Evolutionary conservation across 1,140 invertebrate genomes (phyloP), one percentile per base, ranked within the genome.

Genomic region (Sinonovacula constricta): DNA sequence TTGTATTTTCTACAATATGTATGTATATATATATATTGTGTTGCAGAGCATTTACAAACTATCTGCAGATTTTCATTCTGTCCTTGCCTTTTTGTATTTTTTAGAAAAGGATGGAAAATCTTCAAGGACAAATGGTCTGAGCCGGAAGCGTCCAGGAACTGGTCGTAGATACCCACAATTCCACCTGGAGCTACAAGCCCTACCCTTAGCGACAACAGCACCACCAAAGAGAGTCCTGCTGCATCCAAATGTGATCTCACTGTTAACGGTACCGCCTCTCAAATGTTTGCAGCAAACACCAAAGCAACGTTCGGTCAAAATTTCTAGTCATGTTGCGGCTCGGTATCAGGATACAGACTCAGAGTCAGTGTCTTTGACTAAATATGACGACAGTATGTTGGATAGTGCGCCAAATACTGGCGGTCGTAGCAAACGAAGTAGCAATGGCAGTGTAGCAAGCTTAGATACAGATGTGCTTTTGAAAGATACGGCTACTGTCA

Each of bases 401-500:
- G 71, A 75, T 14, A 69, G 33, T 69, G 36, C 54, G 7, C 12
- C 30, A n/a, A 62, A 68, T 26, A 49, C 60, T 15, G 66, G 70
- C 26, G 67, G 54, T 60, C 39, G 63, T 31, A 51, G 70, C 30
- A 60, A 74, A 24, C n/a, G 33, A 14, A 65, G 67, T 26, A 81
- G 68, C 51, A 67, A 67, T 33, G 57, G 59, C 56, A 83, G 85
- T 34, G 45, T 78, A n/a, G 83, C 80, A 31, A 88, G 85, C 84
- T 79, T 87, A 28, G 92, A 93, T 69, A 93, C 93, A 10, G 91
- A 93, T 82, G 87, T 90, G 57, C 90, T 92, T 72, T 84, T 93
- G 12, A 90, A 90, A 45, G 91, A 92, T 63, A 93, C 93, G 49
- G 92, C 93, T 83, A 89, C 90, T 81, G 91, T 93, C 62, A 92